A percentile compares a stretch with the other conserved stretches of the same genome.
phyloP scores from a whole-genome alignment of 2,888 invertebrate genomes.

The Ennomos erosarius region DNA sequence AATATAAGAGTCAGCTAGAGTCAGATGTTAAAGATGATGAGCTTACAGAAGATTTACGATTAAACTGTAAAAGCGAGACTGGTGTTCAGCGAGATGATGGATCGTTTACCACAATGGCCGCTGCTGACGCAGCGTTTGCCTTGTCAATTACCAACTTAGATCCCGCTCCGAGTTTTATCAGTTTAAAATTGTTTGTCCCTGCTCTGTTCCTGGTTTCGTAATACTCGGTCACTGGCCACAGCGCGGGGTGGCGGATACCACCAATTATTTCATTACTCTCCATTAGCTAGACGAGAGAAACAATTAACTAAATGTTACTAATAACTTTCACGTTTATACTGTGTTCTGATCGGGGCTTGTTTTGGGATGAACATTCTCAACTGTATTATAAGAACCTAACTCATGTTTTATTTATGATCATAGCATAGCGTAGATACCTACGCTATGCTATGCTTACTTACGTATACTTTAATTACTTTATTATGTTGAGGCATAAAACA shows the following conservation, averaged over 20 bases:
- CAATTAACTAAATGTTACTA: constrained; percentile 50
- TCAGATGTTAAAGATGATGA: too few relatives aligned
- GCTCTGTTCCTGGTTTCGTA: constrained; percentile 22
- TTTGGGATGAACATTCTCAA: too few relatives aligned
- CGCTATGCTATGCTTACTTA: too few relatives aligned
- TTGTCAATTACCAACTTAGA: constrained; percentile 28
- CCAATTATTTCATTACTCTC: constrained; percentile 72
- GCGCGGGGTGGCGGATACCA: constrained; percentile 54
- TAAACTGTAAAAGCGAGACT: not conserved
- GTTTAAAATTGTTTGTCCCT: constrained; percentile 32
- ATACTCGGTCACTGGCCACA: constrained; percentile 19
- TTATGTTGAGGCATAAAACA: too few relatives aligned
- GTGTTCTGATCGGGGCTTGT: constrained; percentile 18
- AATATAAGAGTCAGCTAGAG: too few relatives aligned
- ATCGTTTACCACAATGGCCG: constrained; percentile 15
- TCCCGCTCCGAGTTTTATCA: constrained; percentile 23
- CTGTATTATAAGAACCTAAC: too few relatives aligned
- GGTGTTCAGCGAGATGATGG: constrained; percentile 2
- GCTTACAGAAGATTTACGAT: not conserved
- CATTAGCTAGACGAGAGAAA: constrained; percentile 48
- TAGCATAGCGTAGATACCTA: too few relatives aligned
- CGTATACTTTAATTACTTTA: too few relatives aligned
- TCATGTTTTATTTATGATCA: too few relatives aligned
- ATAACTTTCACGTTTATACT: constrained; percentile 46
- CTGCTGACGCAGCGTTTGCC: constrained; percentile 10